phyloP scores from a whole-genome alignment of 2,888 invertebrate genomes.

The Lycia hirtaria region DNA sequence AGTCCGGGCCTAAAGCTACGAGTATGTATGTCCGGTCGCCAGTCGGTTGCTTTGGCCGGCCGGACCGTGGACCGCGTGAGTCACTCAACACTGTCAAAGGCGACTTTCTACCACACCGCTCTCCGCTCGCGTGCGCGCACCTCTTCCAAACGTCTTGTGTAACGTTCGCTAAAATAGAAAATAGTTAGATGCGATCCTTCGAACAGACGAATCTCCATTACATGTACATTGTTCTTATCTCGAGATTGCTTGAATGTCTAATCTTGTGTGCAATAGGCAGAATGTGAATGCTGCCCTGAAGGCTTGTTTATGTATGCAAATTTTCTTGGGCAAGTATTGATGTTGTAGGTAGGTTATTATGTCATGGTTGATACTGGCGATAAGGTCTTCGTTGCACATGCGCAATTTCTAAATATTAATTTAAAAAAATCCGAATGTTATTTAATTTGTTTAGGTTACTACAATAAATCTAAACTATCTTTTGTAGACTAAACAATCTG shows the following conservation, averaged over 20 bases:
- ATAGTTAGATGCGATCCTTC: constrained; percentile 58
- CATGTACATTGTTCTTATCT: constrained; percentile 42
- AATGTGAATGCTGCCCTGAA: constrained; percentile 32
- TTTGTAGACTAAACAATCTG: too few species aligned
- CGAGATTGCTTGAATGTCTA: constrained; percentile 38
- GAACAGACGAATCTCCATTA: constrained; percentile 34
- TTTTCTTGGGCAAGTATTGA: constrained; percentile 4
- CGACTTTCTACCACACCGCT: constrained; percentile 70
- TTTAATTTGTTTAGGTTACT: too few species aligned
- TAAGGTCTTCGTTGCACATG: too few species aligned
- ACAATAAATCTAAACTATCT: too few species aligned
- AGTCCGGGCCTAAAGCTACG: constrained; percentile 50
- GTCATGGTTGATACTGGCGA: not conserved
- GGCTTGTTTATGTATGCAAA: constrained; percentile 32
- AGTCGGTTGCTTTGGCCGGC: constrained; percentile 46
- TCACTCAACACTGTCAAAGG: constrained; percentile 59
- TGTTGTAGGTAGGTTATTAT: not conserved
- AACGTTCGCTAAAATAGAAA: constrained; percentile 78
- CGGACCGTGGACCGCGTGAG: constrained; percentile 62
- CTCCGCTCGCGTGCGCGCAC: constrained; percentile 63
- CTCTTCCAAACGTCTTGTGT: constrained; percentile 69
- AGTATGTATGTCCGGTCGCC: constrained; percentile 55
- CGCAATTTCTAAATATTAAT: too few species aligned
- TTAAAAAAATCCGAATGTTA: too few species aligned
- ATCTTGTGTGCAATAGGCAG: constrained; percentile 38